Conservation (phyloP, 2,888 invertebrate species). For the Rhamnusium bicolor region DNA sequence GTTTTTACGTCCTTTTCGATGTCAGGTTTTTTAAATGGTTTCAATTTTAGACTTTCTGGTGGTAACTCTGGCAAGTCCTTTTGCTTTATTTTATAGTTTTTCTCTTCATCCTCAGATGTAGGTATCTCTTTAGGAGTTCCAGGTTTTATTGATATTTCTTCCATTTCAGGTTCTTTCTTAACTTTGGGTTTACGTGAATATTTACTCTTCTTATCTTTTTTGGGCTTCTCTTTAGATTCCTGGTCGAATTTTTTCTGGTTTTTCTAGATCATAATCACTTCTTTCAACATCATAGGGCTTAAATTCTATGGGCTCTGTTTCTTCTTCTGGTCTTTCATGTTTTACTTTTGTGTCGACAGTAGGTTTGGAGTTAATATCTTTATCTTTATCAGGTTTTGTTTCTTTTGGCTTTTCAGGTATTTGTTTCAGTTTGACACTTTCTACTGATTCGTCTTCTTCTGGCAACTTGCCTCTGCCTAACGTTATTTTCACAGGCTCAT, state of each 20-base stretch:
- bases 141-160: slow-evolving; percentile 53
- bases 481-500: slow-evolving; percentile 55
- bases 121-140: slow-evolving; percentile 61
- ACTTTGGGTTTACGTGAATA: slow-evolving; percentile 59
- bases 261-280: slow-evolving; percentile 64
- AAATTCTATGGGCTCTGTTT: slow-evolving; percentile 57
- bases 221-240: slow-evolving; percentile 53
- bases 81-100: slow-evolving; percentile 66
- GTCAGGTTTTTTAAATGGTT: slow-evolving; percentile 59
- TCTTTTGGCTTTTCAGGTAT: slow-evolving; percentile 61
- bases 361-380: slow-evolving; percentile 38
- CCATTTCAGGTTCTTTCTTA: slow-evolving; percentile 50
- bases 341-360: slow-evolving; percentile 20
- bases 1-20: slow-evolving; percentile 59
- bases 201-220: slow-evolving; percentile 61
- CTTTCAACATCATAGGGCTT: slow-evolving; percentile 66
- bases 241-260: slow-evolving; percentile 64
- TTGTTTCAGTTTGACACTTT: slow-evolving; percentile 66
- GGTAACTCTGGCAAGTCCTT: slow-evolving; percentile 60
- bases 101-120: slow-evolving; percentile 66
- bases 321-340: slow-evolving; percentile 32
- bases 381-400: slow-evolving; percentile 40
- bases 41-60: slow-evolving; percentile 55
- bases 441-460: slow-evolving; percentile 59
- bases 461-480: slow-evolving; percentile 68